Conservation (phyloP, 2,888 invertebrate genomes). For the Mesoligia furuncula region DNA sequence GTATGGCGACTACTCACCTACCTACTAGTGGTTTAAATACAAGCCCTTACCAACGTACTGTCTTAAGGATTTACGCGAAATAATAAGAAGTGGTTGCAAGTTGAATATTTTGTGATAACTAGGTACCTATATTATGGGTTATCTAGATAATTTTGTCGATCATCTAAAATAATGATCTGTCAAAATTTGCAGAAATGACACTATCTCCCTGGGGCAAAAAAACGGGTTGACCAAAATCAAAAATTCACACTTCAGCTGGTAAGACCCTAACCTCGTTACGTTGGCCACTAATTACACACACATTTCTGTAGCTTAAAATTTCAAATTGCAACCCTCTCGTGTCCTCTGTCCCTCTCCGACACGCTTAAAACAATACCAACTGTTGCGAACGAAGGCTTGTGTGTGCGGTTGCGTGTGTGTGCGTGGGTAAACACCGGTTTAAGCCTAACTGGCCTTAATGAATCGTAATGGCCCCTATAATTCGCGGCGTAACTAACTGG, state of each 20-base stretch:
- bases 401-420: constrained; percentile 76
- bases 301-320: constrained; percentile 86
- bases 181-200: neutral
- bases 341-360: constrained; percentile 75
- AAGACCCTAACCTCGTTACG: constrained; percentile 84
- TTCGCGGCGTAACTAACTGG: constrained; percentile 91
- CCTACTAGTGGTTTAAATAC: neutral
- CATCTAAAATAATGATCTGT: neutral
- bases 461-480: constrained; percentile 91
- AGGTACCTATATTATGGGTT: no score
- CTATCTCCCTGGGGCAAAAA: constrained; percentile 27
- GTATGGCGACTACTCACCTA: neutral
- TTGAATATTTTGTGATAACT: neutral
- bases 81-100: neutral
- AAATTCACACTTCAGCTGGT: constrained; percentile 81
- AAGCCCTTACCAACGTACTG: neutral
- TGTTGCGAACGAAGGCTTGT: constrained; percentile 78
- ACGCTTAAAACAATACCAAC: constrained; percentile 82
- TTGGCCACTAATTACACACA: constrained; percentile 86
- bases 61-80: neutral
- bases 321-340: constrained; percentile 79
- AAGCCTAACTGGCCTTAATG: constrained; percentile 91
- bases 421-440: constrained; percentile 90
- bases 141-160: neutral
- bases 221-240: constrained; percentile 71